Base-by-base conservation (phyloP, 1,140 invertebrate genomes). In the Euglossa dilemma region DNA sequence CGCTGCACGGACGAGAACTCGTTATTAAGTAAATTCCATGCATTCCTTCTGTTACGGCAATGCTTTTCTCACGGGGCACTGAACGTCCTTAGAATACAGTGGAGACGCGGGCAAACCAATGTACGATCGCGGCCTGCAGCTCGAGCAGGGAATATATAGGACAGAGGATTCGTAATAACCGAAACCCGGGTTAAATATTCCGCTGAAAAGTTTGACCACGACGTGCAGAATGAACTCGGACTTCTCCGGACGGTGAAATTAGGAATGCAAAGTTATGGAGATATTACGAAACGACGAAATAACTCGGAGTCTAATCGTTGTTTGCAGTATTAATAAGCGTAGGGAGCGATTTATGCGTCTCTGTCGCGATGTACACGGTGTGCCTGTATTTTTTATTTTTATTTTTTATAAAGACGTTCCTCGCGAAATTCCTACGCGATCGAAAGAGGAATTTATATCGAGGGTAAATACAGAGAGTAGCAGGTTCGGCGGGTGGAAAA, bases 41-140 rank as follows among this genome's bases (percentile, higher is more conserved):
- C 81, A 77, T 87, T 87, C 81, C 85, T 76, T 16, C 50, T 54
- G 72, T 61, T 79, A 83, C 47, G 50, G 71, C 72, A 36, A 70
- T 73, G 81, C 85, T 87, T 84, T 87, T 87, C 85, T 87, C 85
- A 87, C 86, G 85, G 72, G 70, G 71, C 85, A 69, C 67, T 64
- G 86, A 87, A 80, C 80, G 59, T 87, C 81, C 86, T 84, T 80
- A 80, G 67, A 80, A 86, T 59, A 64, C 63, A n/a, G 52, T 50
- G 52, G 36, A 70, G 71, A 83, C 54, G 54, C 67, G 57, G 73
- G 77, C 66, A 70, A 71, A 78, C 45, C 57, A n/a, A 77, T 70
- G 25, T 28, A n/a, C 57, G 16, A 47, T 54, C 50, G 52, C n/a
- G 9, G 12, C 18, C 6, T 20, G 18, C 43, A 47, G 25, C 18